Evolutionary conservation across 2,797 vertebrate genomes (phyloP).

Genomic region (Alcedo atthis): DNA sequence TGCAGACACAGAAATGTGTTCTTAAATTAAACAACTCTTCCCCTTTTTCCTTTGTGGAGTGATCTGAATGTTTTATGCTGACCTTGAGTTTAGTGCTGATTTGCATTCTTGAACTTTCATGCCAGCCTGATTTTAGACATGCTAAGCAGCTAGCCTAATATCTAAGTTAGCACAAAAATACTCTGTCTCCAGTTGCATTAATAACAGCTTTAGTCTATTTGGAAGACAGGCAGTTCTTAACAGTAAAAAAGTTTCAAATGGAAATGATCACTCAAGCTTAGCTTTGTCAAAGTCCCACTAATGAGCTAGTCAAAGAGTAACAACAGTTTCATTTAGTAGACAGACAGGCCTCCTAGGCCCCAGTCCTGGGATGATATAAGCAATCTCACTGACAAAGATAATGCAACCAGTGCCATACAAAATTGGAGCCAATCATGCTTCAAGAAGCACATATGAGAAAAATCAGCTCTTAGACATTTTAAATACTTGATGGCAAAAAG

Average conservation of each 20-base stretch:
- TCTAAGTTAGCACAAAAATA: conserved; percentile 52
- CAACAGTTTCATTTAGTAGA: background rate
- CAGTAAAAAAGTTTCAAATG: background rate
- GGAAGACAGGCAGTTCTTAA: background rate
- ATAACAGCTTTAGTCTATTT: background rate
- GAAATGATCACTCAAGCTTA: background rate
- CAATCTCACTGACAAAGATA: background rate
- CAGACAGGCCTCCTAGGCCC: background rate
- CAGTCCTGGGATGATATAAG: background rate
- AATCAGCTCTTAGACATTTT: background rate
- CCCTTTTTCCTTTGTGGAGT: conserved; percentile 37
- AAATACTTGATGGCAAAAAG: background rate
- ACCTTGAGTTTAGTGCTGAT: conserved; percentile 44
- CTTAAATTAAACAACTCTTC: conserved; percentile 35
- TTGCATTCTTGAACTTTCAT: conserved; percentile 42
- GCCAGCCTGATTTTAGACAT: conserved; percentile 50
- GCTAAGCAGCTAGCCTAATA: conserved; percentile 34
- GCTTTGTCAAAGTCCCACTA: background rate
- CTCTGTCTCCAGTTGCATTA: conserved; percentile 14
- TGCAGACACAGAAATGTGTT: background rate
- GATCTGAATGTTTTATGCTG: conserved; percentile 50
- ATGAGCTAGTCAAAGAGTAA: background rate
- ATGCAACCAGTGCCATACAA: background rate
- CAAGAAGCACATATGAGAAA: background rate
- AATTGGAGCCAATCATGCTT: accelerated